These are phyloP conservation scores for Brachylomia viminalis DNA, from an alignment of 2,888 invertebrate genomes.

Conservation along the genomic window DNA sequence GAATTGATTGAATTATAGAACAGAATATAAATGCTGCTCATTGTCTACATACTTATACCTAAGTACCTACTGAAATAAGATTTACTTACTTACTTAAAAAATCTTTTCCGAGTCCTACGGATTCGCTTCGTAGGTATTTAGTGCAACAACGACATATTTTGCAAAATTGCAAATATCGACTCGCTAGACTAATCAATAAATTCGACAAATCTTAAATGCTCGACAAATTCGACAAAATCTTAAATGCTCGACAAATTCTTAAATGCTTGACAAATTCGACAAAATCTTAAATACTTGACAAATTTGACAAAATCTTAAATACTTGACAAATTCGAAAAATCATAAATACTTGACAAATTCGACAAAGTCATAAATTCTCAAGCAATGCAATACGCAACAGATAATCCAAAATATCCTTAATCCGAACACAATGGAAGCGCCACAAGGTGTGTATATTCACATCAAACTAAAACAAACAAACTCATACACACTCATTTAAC, in stretches of 20 bases:
- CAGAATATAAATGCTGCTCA: no score
- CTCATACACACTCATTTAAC: conserved; percentile 41
- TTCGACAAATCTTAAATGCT: background rate
- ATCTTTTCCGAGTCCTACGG: no score
- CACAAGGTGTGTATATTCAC: conserved; percentile 6
- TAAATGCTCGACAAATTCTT: background rate
- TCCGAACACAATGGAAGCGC: background rate
- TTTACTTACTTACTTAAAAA: background rate
- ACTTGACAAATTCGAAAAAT: background rate
- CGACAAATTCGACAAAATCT: background rate
- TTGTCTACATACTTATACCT: no score
- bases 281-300: background rate
- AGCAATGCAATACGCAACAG: no score
- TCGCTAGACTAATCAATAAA: background rate
- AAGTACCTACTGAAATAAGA: background rate
- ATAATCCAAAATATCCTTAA: background rate
- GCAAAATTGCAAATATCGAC: background rate
- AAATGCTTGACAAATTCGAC: background rate
- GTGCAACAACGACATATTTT: background rate
- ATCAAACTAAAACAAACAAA: conserved; percentile 30
- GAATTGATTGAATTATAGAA: no score
- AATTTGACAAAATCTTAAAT: background rate
- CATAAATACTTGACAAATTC: background rate
- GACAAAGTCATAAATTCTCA: background rate
- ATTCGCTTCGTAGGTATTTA: background rate